Evolutionary conservation across 2,888 invertebrate genomes (phyloP).

Genomic region (Sussaba pulchella): DNA sequence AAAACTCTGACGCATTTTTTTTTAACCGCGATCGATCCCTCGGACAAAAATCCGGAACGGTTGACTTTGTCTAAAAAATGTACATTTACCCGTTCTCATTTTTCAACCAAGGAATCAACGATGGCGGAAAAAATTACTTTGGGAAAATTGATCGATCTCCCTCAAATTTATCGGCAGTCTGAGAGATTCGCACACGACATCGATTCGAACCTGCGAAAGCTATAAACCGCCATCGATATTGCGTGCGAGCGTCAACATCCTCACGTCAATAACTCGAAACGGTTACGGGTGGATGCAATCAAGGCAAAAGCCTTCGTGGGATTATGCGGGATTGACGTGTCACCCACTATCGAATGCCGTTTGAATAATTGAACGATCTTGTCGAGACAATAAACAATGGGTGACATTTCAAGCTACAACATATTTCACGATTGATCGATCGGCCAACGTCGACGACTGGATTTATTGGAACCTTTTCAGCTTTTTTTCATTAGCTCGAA

Average conservation of each 20-base stretch:
- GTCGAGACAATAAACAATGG: not conserved
- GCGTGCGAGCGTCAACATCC: constrained; percentile 14
- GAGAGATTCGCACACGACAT: no score
- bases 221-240: no score
- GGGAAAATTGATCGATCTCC: no score
- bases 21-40: no score
- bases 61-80: no score
- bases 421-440: not conserved
- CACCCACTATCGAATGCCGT: not conserved
- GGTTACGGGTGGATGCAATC: constrained; percentile 15
- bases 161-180: no score
- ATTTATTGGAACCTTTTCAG: not conserved
- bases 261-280: constrained; percentile 45
- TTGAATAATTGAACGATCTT: constrained; percentile 35
- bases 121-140: no score
- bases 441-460: not conserved
- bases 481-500: not conserved
- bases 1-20: no score
- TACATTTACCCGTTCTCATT: no score
- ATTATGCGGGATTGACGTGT: constrained; percentile 34
- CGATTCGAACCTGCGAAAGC: no score
- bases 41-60: no score
- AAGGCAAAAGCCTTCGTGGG: constrained; percentile 44
- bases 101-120: no score
- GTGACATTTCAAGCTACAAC: not conserved